Conservation (phyloP, 2,797 vertebrate genomes). For the Perodicticus potto region DNA sequence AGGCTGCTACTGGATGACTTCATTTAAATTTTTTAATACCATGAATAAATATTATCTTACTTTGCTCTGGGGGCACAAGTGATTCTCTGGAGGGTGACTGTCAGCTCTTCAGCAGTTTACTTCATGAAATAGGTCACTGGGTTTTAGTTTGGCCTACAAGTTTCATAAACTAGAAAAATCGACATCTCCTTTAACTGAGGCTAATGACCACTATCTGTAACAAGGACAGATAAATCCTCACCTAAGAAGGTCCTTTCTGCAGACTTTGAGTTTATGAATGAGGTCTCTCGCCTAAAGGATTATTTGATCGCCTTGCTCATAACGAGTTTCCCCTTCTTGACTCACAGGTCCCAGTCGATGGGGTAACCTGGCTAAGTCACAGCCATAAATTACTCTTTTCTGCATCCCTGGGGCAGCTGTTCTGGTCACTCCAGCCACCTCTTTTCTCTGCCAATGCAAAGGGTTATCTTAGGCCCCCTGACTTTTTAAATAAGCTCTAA, state of each 20-base stretch:
- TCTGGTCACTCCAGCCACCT: background rate
- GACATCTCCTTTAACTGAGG: conserved; percentile 43
- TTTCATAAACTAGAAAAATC: conserved; percentile 62
- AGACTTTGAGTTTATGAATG: background rate
- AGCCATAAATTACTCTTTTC: background rate
- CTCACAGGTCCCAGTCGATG: background rate
- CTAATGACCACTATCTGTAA: background rate
- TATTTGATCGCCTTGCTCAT: background rate
- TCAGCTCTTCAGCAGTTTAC: conserved; percentile 65
- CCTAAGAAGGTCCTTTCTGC: background rate
- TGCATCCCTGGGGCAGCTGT: conserved; percentile 13
- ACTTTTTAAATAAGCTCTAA: conserved; percentile 68
- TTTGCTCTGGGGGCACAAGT: conserved; percentile 55
- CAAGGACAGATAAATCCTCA: background rate
- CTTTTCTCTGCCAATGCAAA: background rate
- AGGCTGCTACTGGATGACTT: conserved; percentile 72
- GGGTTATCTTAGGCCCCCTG: background rate
- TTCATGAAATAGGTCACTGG: conserved; percentile 74
- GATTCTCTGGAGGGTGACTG: conserved; percentile 62
- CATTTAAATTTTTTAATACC: conserved; percentile 79
- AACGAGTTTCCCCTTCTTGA: conserved; percentile 28
- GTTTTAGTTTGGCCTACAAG: conserved; percentile 71
- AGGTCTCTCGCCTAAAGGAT: conserved; percentile 51
- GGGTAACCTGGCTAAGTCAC: background rate
- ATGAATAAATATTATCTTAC: conserved; percentile 68